Base-by-base conservation (phyloP, 2,113 vertebrate species). In the Takifugu flavidus region DNA sequence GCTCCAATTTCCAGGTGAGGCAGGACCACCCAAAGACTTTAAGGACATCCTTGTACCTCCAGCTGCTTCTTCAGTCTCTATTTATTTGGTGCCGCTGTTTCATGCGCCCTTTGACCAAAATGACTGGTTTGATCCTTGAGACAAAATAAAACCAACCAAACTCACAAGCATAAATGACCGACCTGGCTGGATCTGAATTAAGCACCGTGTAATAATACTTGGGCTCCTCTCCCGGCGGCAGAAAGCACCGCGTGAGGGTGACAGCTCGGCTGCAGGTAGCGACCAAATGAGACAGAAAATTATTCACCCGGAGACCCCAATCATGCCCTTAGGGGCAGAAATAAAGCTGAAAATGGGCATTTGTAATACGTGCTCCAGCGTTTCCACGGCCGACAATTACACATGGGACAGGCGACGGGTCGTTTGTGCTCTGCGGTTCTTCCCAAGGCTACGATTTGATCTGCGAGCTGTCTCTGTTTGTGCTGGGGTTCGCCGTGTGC, bases 341-440 rank as follows among this genome's bases (percentile, higher is more conserved):
- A 59, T 60, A 70, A 58, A 46, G 44, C 55, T 77, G 46, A 64
- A 82, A 72, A 75, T 56, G 80, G 66, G 82, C 70, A 71, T 81
- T 62, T 82, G 75, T 76, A 82, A 81, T 87, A 77, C 86, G 76
- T 84, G 82, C 77, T 78, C 79, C 83, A 87, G 79, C 79, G 75
- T 84, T 73, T 81, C 72, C 78, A 79, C 73, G 87, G 76, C 75
- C 54, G 25, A 80, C 80, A 89, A 86, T 89, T 86, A 83, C 80
- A 82, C 75, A 55, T 57, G 43, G 79, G 62, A 75, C 70, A 83
- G 82, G 79, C 78, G 74, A 69, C 75, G 85, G 88, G 79, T 86
- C 80, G 82, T 83, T 84, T 87, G 79, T 80, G 77, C 81, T 67
- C 61, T 85, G 86, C 81, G 88, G 88, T 86, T 89, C 78, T 87